Conservation (phyloP, 2,888 invertebrate genomes). For the Athalia rosae region DNA sequence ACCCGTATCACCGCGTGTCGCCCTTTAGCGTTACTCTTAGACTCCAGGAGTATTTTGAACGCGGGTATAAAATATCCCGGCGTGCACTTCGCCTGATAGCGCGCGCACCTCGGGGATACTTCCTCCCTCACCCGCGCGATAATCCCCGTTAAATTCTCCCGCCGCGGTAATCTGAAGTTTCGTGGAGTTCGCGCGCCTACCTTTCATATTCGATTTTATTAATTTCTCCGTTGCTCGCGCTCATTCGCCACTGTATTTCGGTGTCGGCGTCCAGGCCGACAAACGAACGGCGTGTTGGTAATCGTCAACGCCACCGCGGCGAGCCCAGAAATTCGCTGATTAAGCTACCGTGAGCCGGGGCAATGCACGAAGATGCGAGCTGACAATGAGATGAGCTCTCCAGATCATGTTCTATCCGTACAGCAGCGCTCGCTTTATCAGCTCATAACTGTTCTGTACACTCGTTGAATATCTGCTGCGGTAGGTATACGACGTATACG, state of each 20-base stretch:
- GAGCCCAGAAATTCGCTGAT: slow-evolving; percentile 33
- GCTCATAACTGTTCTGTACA: neutral
- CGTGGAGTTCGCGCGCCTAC: neutral
- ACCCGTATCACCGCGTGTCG: too few species aligned
- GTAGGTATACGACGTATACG: too few species aligned
- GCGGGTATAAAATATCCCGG: neutral
- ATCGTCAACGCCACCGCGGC: slow-evolving; percentile 36
- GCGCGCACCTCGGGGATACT: neutral
- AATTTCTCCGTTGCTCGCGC: neutral
- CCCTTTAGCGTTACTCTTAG: too few species aligned
- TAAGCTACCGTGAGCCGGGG: slow-evolving; percentile 5
- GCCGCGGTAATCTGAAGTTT: neutral
- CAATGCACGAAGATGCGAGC: neutral
- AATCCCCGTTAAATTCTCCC: slow-evolving; percentile 34
- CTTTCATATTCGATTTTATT: neutral
- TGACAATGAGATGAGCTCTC: neutral
- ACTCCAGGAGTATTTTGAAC: too few species aligned
- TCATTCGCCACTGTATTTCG: neutral
- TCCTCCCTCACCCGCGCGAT: neutral
- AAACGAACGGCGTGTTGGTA: slow-evolving; percentile 22
- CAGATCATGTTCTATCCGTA: neutral
- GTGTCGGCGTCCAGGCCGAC: neutral
- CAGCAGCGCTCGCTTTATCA: neutral
- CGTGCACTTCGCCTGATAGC: neutral
- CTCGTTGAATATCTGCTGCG: neutral